These are phyloP conservation scores for Morinoia aosen DNA, from an alignment of 2,888 invertebrate genomes.

Conservation along the genomic window DNA sequence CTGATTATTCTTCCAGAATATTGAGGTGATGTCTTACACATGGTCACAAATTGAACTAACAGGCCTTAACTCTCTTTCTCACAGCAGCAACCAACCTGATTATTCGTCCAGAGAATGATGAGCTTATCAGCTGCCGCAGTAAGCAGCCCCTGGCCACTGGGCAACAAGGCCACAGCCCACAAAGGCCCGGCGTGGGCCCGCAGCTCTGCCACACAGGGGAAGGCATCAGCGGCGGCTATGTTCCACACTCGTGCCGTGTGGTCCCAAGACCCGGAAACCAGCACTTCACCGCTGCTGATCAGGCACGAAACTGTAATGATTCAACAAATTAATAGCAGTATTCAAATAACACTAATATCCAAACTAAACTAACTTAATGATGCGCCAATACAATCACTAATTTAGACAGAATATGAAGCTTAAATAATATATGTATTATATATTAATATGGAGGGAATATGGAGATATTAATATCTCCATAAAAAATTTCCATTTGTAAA, in stretches of 20 bases:
- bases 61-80: neutral
- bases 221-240: slow-evolving; percentile 47
- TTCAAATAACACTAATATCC: neutral
- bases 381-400: neutral
- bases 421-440: neutral
- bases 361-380: neutral
- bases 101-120: slow-evolving; percentile 83
- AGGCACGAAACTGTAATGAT: slow-evolving; percentile 66
- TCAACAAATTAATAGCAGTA: neutral
- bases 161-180: slow-evolving; percentile 79
- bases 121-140: slow-evolving; percentile 95
- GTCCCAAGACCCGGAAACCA: slow-evolving; percentile 79
- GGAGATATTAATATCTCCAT: no score
- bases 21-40: no score
- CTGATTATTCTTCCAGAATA: no score
- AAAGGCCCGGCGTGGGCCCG: slow-evolving; percentile 81
- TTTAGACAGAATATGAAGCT: neutral
- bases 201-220: slow-evolving; percentile 68
- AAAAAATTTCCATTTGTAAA: no score
- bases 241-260: slow-evolving; percentile 63
- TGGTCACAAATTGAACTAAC: no score
- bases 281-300: slow-evolving; percentile 72
- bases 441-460: no score
- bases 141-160: slow-evolving; percentile 74
- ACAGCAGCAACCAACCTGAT: neutral